phyloP scores from a whole-genome alignment of 2,888 invertebrate species.

The Clostera curtula region DNA sequence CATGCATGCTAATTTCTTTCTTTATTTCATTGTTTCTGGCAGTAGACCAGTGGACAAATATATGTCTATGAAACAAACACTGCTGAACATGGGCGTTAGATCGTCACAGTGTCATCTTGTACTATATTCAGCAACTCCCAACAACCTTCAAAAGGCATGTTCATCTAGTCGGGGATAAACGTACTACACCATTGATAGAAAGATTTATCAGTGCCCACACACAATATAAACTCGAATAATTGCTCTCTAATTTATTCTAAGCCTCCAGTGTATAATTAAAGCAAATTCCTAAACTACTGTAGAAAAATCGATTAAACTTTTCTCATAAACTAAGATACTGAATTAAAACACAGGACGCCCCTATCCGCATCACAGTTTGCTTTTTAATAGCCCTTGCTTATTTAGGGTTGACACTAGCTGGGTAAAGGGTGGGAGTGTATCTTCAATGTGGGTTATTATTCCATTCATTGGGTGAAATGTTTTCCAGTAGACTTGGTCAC shows the following conservation, averaged over 20 bases:
- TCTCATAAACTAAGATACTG: conserved; percentile 50
- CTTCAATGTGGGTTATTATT: conserved; percentile 29
- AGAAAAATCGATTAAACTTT: conserved; percentile 41
- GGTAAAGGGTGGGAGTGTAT: conserved; percentile 32
- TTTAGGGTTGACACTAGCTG: conserved; percentile 34
- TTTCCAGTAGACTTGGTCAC: conserved; percentile 10
- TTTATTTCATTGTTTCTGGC: no score
- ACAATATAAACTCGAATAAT: neutral
- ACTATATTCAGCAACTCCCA: no score
- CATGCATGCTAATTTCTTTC: no score
- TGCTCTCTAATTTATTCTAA: conserved; percentile 3
- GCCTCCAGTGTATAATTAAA: conserved; percentile 38
- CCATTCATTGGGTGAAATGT: conserved; percentile 15
- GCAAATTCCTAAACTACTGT: conserved; percentile 24
- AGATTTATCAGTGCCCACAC: neutral
- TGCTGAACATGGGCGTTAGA: no score
- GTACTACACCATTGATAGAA: no score
- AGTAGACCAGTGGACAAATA: no score
- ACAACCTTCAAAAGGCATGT: no score
- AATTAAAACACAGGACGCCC: conserved; percentile 63
- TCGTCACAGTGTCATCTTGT: no score
- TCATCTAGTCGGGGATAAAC: no score
- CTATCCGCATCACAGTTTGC: conserved; percentile 43
- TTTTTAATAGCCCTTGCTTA: conserved; percentile 34
- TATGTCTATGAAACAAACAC: no score